Conservation (phyloP, 1,140 invertebrate species). For the Drosophila oshimai region DNA sequence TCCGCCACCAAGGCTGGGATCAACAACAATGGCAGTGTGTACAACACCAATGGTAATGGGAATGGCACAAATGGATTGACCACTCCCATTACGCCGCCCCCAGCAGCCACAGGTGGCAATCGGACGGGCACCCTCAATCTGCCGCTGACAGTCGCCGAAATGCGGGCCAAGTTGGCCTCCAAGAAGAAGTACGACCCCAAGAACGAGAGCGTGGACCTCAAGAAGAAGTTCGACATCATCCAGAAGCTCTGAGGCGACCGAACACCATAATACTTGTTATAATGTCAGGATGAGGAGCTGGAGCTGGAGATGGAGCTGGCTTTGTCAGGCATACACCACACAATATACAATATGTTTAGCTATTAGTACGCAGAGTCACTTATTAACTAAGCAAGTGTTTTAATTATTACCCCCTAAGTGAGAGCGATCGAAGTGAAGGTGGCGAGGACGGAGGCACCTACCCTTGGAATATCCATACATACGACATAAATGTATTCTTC, state of each 20-base stretch:
- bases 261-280: constrained; percentile 64
- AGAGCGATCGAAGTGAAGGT: constrained; percentile 1
- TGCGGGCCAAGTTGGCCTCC: constrained; percentile 91
- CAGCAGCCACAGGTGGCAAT: constrained; percentile 27
- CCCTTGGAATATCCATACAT: constrained; percentile 16
- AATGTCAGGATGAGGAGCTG: constrained; percentile 35
- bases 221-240: constrained; percentile 96
- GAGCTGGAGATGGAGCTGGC: constrained; percentile 16
- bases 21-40: constrained; percentile 69
- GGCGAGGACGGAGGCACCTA: background rate
- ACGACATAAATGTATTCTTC: constrained; percentile 30
- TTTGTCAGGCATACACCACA: constrained; percentile 31
- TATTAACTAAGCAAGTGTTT: constrained; percentile 77
- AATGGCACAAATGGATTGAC: constrained; percentile 37
- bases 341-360: constrained; percentile 55
- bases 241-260: constrained; percentile 88
- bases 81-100: constrained; percentile 29
- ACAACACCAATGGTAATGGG: constrained; percentile 50
- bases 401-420: constrained; percentile 59
- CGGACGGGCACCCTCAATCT: constrained; percentile 86
- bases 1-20: constrained; percentile 57
- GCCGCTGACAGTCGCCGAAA: constrained; percentile 93
- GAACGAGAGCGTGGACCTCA: constrained; percentile 93
- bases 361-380: constrained; percentile 76
- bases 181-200: constrained; percentile 95